Base-by-base conservation (phyloP, 2,113 vertebrate genomes). In the Platysteira castanea region DNA sequence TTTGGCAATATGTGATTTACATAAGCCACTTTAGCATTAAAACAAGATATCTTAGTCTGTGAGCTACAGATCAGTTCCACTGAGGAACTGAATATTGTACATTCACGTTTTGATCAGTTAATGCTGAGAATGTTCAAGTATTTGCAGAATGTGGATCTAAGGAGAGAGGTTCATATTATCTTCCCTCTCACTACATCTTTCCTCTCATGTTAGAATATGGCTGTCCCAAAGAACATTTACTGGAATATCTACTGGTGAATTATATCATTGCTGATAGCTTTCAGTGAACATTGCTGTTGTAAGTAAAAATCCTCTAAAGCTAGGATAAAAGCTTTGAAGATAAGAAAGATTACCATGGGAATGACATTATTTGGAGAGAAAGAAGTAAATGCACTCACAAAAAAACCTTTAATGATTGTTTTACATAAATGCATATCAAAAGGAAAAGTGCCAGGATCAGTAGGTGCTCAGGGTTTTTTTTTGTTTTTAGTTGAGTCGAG, bases 231-330 rank as follows among this genome's bases (percentile, higher is more conserved):
- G 80, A 92, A 95, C 84, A 81, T 84, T 93, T 92, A 39, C 69
- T 92, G 90, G 22, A 61, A 94, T 87, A 73, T 91, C 41, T 84
- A 50, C 67, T 89, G 88, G 87, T 91, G 90, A 97, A 74, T 94
- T 95, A 74, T 14, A 77, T 33, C 81, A 83, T 12, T 93, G 75
- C 77, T 96, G 84, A 60, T 86, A 54, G 44, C 91, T 74, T 83
- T 94, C 15, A 30, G 74, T 96, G 95, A 96, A 93, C 84, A 81
- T 44, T 83, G 53, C 15, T 91, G n/a, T 80, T 90, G 63, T 95
- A 92, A 77, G 73, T 73, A 90, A 71, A 97, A 97, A 94, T 60
- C 59, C 84, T 71, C 41, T 81, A 95, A 89, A 95, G 81, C 53
- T 42, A 44, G 81, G 76, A 77, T 90, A 86, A 94, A 92, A 96